A percentile compares a stretch with the other conserved stretches of the same genome.
These are phyloP conservation scores for Geotrypetes seraphini DNA, from an alignment of 2,797 vertebrate species.

Conservation along the genomic window DNA sequence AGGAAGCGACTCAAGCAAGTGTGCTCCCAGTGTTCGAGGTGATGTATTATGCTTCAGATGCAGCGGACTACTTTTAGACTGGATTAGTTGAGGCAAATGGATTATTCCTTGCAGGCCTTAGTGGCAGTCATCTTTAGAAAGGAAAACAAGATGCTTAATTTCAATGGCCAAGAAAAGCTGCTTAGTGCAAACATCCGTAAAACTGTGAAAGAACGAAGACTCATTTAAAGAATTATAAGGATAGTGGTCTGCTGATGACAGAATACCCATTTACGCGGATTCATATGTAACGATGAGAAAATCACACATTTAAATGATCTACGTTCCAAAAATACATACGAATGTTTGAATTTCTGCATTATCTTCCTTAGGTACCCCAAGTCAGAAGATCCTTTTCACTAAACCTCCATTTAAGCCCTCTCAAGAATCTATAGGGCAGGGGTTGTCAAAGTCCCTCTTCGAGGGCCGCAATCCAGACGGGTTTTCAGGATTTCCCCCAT, in stretches of 20 bases:
- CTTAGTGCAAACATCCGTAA: constrained; percentile 59
- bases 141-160: constrained; percentile 48
- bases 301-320: background rate
- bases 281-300: constrained; percentile 2
- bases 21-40: constrained; percentile 43
- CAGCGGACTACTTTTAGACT: constrained; percentile 43
- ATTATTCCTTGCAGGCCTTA: constrained; percentile 55
- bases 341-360: background rate
- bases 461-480: too few species aligned
- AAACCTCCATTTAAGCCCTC: background rate
- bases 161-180: constrained; percentile 50
- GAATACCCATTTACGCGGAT: constrained; percentile 31
- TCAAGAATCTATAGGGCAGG: too few species aligned
- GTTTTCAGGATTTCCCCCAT: too few species aligned
- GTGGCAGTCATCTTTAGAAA: constrained; percentile 44
- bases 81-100: constrained; percentile 49
- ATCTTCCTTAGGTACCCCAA: constrained; percentile 4
- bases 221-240: constrained; percentile 41
- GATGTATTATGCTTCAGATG: constrained; percentile 50
- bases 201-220: constrained; percentile 46
- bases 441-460: too few species aligned
- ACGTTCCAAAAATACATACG: too few species aligned
- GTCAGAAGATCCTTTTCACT: background rate
- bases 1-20: constrained; percentile 36
- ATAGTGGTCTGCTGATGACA: constrained; percentile 38